Conservation (phyloP, 2,797 vertebrate genomes). For the Lemur catta region DNA sequence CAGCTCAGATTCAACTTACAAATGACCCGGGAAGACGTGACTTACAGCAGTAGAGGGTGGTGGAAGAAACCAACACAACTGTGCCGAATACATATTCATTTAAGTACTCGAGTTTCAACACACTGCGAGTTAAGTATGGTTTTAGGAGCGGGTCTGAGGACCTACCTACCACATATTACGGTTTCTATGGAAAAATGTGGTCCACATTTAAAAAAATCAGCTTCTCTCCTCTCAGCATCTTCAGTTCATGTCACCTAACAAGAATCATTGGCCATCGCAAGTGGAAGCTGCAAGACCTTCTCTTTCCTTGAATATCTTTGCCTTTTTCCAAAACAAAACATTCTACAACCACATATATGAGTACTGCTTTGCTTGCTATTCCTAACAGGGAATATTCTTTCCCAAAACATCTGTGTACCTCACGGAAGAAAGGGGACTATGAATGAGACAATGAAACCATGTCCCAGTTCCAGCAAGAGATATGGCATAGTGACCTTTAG, state of each 20-base stretch:
- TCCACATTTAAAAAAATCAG: neutral
- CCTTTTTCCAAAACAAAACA: neutral
- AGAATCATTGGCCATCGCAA: neutral
- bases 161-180: too few relatives aligned
- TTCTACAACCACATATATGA: neutral
- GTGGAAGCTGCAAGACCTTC: neutral
- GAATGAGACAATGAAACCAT: neutral
- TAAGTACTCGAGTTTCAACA: too few relatives aligned
- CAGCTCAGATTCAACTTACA: neutral
- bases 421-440: neutral
- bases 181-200: neutral
- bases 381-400: neutral
- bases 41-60: neutral
- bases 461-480: neutral
- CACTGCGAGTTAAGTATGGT: too few relatives aligned
- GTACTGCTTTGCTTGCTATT: neutral
- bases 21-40: neutral
- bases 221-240: neutral
- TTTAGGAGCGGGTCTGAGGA: neutral
- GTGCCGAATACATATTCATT: neutral
- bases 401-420: neutral
- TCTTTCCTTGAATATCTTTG: neutral
- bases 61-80: neutral
- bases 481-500: neutral
- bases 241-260: neutral